Conservation (phyloP, 2,888 invertebrate genomes). For the Limenitis camilla region DNA sequence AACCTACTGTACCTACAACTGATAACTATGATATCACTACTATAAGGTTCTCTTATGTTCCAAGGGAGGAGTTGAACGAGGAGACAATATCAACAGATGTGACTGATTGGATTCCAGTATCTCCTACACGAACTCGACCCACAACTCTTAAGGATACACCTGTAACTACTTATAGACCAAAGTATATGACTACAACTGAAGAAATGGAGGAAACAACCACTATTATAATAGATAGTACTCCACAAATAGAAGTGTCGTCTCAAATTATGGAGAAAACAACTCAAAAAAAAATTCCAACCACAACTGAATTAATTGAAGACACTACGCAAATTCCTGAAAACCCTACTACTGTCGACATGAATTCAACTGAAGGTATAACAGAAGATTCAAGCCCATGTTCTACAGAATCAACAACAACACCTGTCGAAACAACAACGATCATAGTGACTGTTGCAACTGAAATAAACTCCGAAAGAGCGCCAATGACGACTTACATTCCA, state of each 20-base stretch:
- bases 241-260: conserved; percentile 49
- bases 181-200: conserved; percentile 48
- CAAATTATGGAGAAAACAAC: conserved; percentile 41
- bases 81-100: conserved; percentile 33
- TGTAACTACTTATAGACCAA: conserved; percentile 64
- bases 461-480: conserved; percentile 44
- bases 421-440: conserved; percentile 36
- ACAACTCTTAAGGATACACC: conserved; percentile 43
- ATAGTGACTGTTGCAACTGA: conserved; percentile 49
- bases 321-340: conserved; percentile 22
- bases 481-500: conserved; percentile 25
- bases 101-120: conserved; percentile 48
- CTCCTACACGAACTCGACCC: conserved; percentile 46
- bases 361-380: conserved; percentile 18
- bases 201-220: conserved; percentile 46
- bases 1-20: conserved; percentile 29
- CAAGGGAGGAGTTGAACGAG: conserved; percentile 42
- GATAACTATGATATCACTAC: conserved; percentile 63
- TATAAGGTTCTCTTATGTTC: conserved; percentile 61
- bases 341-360: conserved; percentile 21
- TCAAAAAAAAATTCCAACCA: conserved; percentile 20
- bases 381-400: conserved; percentile 21
- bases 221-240: conserved; percentile 42
- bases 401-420: conserved; percentile 26
- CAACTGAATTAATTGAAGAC: conserved; percentile 27